Evolutionary conservation across 1,140 invertebrate genomes (phyloP).

Genomic region (Cotesia glomerata): DNA sequence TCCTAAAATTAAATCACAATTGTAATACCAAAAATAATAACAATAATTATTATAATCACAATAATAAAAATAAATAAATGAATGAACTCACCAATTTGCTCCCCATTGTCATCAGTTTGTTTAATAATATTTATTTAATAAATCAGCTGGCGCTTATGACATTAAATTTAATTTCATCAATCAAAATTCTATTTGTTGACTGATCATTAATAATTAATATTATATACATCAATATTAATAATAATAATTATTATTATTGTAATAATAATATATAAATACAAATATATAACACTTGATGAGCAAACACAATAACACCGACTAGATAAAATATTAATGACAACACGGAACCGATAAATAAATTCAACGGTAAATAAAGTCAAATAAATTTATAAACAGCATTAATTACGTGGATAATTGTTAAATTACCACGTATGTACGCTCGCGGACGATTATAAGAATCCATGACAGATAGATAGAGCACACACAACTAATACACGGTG

Average conservation of each 20-base stretch:
- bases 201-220: too few relatives aligned
- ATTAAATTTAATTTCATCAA: too few relatives aligned
- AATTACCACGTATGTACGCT: conserved; percentile 48
- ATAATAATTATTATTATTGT: background rate
- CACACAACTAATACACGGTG: conserved; percentile 12
- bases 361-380: background rate
- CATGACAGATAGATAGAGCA: conserved; percentile 55
- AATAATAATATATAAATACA: background rate
- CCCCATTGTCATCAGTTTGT: conserved; percentile 43
- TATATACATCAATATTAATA: background rate
- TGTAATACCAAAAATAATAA: too few relatives aligned
- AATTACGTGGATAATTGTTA: conserved; percentile 45
- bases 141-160: background rate
- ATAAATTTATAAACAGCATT: conserved; percentile 25
- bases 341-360: too few relatives aligned
- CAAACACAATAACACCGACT: too few relatives aligned
- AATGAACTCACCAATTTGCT: conserved; percentile 46
- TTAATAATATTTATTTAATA: conserved; percentile 44
- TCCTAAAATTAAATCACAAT: too few relatives aligned
- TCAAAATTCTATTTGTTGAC: too few relatives aligned
- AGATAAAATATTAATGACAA: too few relatives aligned
- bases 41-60: too few relatives aligned
- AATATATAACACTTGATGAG: too few relatives aligned
- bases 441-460: conserved; percentile 54
- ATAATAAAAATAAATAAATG: too few relatives aligned